Evolutionary conservation across 2,113 vertebrate genomes (phyloP).

Genomic region (Xiphophorus couchianus): DNA sequence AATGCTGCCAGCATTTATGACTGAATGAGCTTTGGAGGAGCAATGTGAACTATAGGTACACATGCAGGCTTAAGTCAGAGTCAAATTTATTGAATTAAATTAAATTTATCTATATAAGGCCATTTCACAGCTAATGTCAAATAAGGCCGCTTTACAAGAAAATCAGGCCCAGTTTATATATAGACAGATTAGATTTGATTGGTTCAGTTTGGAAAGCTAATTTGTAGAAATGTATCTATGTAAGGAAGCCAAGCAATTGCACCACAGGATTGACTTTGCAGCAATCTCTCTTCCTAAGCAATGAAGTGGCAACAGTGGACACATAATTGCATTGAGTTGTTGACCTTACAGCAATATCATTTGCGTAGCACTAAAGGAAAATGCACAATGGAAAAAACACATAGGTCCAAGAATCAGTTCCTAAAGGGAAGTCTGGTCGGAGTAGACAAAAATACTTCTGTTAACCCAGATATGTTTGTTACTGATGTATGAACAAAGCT

Average conservation of each 20-base stretch:
- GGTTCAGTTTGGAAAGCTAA: neutral
- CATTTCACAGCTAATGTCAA: neutral
- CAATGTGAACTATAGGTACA: constrained; percentile 11
- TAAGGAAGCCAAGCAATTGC: neutral
- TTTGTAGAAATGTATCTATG: neutral
- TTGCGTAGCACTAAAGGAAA: neutral
- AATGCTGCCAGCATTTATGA: constrained; percentile 27
- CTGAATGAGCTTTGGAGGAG: constrained; percentile 54
- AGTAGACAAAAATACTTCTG: neutral
- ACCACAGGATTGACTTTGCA: too few relatives aligned
- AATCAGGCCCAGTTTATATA: neutral
- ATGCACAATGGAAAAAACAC: neutral
- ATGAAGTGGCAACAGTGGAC: too few relatives aligned
- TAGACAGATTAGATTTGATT: neutral
- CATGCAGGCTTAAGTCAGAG: neutral
- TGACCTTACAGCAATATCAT: too few relatives aligned
- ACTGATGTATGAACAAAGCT: neutral
- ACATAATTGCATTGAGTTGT: too few relatives aligned
- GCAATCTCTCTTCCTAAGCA: too few relatives aligned
- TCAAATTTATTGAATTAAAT: neutral
- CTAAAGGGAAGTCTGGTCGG: neutral
- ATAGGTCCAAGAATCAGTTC: neutral
- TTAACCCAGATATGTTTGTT: neutral
- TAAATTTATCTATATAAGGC: neutral
- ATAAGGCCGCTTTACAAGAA: neutral